phyloP scores from a whole-genome alignment of 1,140 invertebrate genomes.

The Adoxophyes honmai region DNA sequence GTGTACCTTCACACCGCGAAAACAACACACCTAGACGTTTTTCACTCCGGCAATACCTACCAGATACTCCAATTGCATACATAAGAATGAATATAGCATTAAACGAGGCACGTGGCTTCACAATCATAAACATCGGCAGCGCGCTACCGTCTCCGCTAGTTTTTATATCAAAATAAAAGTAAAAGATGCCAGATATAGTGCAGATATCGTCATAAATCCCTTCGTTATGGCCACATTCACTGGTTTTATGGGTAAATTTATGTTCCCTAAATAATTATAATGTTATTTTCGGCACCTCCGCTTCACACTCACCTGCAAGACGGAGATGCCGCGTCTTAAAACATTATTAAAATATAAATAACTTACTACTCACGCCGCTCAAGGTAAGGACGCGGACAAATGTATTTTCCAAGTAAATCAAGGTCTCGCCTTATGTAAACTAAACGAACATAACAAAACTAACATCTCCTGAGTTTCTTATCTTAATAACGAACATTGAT shows the following conservation, averaged over 20 bases:
- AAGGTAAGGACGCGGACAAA: constrained; percentile 68
- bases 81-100: too few relatives aligned
- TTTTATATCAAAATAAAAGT: constrained; percentile 20
- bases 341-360: constrained; percentile 44
- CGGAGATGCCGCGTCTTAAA: constrained; percentile 30
- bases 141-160: constrained; percentile 9
- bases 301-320: not conserved
- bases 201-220: constrained; percentile 1
- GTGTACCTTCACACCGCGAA: not conserved
- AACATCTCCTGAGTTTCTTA: not conserved
- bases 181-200: not conserved
- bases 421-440: constrained; percentile 35
- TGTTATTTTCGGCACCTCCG: not conserved
- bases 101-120: not conserved
- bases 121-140: constrained; percentile 17
- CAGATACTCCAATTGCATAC: too few relatives aligned
- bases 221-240: not conserved
- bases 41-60: too few relatives aligned
- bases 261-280: not conserved
- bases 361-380: constrained; percentile 49
- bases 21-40: not conserved
- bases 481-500: constrained; percentile 1
- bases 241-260: not conserved
- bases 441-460: not conserved
- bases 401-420: constrained; percentile 65